Percentiles rank a stretch among this genome's conserved stretches.
Evolutionary conservation across 2,113 vertebrate genomes (phyloP).

Genomic region (Phaethornis superciliosus): DNA sequence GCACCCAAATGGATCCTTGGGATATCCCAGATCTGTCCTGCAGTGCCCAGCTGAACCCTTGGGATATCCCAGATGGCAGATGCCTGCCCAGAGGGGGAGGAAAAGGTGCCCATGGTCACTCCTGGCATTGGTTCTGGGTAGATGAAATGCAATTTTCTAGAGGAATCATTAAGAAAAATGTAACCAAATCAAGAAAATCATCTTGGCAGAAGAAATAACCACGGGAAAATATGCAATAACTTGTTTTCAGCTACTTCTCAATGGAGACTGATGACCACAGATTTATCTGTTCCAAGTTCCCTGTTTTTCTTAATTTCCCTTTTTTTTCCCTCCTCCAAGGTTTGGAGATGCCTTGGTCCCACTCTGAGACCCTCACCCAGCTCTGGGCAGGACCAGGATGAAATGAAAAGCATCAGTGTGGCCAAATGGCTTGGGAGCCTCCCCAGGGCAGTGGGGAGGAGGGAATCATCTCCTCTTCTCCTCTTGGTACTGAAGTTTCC

Average conservation of each 20-base stretch:
- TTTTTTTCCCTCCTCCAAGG: background rate
- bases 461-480: background rate
- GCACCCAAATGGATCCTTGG: too few relatives aligned
- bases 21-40: background rate
- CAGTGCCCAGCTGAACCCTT: background rate
- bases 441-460: background rate
- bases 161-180: background rate
- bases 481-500: background rate
- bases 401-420: accelerated
- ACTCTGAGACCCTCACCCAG: background rate
- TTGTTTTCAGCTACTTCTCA: background rate
- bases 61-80: background rate
- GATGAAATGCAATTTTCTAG: background rate
- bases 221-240: accelerated
- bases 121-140: background rate
- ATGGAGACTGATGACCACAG: background rate
- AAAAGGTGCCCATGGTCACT: background rate
- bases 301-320: background rate
- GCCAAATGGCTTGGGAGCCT: background rate
- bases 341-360: background rate
- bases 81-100: background rate
- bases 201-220: background rate
- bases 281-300: background rate
- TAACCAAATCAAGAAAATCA: background rate
- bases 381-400: background rate